Evolutionary conservation across 1,140 invertebrate genomes (phyloP), one percentile per base, ranked within the genome.

Genomic region (Meloidogyne floridensis): DNA sequence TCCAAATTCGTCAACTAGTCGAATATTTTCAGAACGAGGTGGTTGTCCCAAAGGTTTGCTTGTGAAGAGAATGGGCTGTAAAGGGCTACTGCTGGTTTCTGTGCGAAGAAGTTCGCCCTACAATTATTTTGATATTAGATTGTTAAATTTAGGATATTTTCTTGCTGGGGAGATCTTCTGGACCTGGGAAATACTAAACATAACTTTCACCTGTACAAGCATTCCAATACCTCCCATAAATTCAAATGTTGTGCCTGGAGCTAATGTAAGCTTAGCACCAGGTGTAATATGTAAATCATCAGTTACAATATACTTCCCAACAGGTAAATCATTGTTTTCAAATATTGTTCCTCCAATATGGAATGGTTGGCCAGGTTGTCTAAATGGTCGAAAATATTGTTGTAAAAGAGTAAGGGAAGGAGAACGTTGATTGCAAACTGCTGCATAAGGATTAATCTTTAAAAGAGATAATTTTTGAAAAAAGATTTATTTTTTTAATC

Each of bases 251-350:
- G 96, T 95, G 0, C 95, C 96, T 2, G 95, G 93, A 65, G 95
- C 93, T 13, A 98, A 91, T 0, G 94, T 94, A 10, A 98, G 91
- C 75, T 86, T 86, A 88, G 94, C 94, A 11, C 95, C 95, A 2
- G 95, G 95, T 75, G 94, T 91, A 5, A 98, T 93, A 87, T 95
- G 96, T 56, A 98, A 96, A 88, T 98, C 96, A 86, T 95, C 93
- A 42, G 85, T 88, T 0, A 87, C 81, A 20, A 56, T 81, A 5
- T 90, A 77, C 92, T 91, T 51, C 96, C 91, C 96, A 94, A 83
- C 93, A 93, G 0, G 95, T 95, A 90, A 95, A 94, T 1, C 97
- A 94, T 91, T 96, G 95, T 65, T 95, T 95, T 3, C 95, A 95
- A 56, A 97, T 93, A 80, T 93, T 88, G 83, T 85, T 59, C 80